Evolutionary conservation across 1,140 invertebrate species (phyloP).

Genomic region (Diabrotica undecimpunctata): DNA sequence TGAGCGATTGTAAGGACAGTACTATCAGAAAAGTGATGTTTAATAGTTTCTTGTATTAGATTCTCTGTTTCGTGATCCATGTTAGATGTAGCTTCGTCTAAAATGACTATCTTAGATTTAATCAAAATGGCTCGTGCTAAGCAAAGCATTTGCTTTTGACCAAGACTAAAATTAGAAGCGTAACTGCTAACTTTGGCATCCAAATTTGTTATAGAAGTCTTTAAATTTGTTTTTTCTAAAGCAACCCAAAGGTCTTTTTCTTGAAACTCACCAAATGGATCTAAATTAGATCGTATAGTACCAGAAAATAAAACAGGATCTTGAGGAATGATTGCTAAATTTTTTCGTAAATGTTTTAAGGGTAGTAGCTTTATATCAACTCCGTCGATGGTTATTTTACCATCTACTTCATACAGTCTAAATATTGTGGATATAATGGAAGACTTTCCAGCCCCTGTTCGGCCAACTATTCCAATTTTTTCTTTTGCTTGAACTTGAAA

Average conservation of each 20-base stretch:
- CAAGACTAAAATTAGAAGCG: conserved; percentile 69
- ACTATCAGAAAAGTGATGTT: conserved; percentile 63
- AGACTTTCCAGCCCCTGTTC: conserved; percentile 81
- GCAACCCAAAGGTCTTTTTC: conserved; percentile 43
- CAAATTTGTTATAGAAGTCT: conserved; percentile 26
- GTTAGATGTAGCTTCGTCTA: conserved; percentile 73
- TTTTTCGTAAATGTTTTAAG: conserved; percentile 64
- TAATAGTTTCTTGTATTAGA: conserved; percentile 65
- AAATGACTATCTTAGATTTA: conserved; percentile 70
- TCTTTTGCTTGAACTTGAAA: conserved; percentile 57
- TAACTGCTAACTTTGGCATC: conserved; percentile 56
- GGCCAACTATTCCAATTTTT: conserved; percentile 73
- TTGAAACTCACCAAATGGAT: conserved; percentile 56
- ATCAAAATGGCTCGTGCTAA: conserved; percentile 70
- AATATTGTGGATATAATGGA: conserved; percentile 73
- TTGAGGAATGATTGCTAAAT: conserved; percentile 63
- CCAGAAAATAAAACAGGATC: conserved; percentile 61
- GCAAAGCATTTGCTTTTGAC: conserved; percentile 76
- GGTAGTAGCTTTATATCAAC: conserved; percentile 58
- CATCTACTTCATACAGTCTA: conserved; percentile 53
- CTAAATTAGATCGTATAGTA: conserved; percentile 58
- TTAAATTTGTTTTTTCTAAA: conserved; percentile 32
- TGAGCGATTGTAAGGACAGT: conserved; percentile 83
- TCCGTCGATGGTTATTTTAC: conserved; percentile 57
- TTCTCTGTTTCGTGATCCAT: conserved; percentile 68